Base-by-base conservation (phyloP, 1,140 invertebrate species). In the Coelopa frigida region DNA sequence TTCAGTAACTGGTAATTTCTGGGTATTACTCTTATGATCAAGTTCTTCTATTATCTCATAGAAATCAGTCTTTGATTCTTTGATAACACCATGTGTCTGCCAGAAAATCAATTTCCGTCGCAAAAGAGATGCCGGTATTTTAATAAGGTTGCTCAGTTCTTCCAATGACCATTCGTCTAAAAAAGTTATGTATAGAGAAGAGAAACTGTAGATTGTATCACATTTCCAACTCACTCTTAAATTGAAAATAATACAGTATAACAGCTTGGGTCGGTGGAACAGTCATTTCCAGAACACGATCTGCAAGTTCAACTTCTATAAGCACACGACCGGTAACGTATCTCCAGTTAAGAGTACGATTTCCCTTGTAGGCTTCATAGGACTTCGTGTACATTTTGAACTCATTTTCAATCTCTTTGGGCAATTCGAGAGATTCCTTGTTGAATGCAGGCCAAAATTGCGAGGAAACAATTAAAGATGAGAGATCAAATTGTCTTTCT, bases 371-470 rank as follows among this genome's bases (percentile, higher is more conserved):
- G 3, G 84, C 81, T 70, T 97, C 92, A 75, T 91, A 99, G 3
- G 83, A 82, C 62, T 89, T 91, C 0, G 90, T 94, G 57, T 93
- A 99, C 46, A 79, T 79, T 35, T 89, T 81, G 44, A 98, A 78
- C 58, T 89, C 84, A 48, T 83, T 75, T 59, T 88, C 82, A 24
- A 98, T 80, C 55, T 82, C 73, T 20, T 79, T 74, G 4, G 93
- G 93, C 26, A 98, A 64, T 57, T 92, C 84, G 6, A 98, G 73
- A 54, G 85, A 90, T 72, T 97, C 93, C 65, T 95, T 92, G 65
- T 96, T 90, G 50, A 98, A 92, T 15, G 87, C 80, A 1, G 96
- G 95, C 96, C 96, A 99, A 75, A 98, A 99, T 62, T 98, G 93
- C n/a, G 91, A 89, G 0, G 94, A 98, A 8, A 99, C 72, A 50